Evolutionary conservation across 2,797 vertebrate species (phyloP).

Genomic region (Microhierax caerulescens): DNA sequence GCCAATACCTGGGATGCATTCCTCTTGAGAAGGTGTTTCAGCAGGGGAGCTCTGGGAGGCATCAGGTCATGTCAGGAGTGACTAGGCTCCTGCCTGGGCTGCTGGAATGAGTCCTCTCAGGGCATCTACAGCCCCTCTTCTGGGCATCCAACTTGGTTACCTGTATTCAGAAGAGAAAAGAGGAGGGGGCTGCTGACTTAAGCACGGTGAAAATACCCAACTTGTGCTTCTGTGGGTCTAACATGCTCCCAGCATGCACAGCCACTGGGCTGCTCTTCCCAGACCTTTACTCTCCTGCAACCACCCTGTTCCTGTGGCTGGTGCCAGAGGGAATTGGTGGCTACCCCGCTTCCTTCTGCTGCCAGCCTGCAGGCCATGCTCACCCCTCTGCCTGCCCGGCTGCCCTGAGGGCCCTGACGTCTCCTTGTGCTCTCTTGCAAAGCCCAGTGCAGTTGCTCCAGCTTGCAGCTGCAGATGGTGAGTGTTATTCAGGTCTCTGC

Average conservation of each 20-base stretch:
- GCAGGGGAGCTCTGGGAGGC: not conserved
- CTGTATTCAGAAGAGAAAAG: not conserved
- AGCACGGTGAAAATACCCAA: not conserved
- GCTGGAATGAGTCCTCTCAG: not conserved
- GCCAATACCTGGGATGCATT: not conserved
- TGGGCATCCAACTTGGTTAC: not conserved
- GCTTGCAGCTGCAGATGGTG: not conserved
- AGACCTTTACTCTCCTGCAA: not conserved
- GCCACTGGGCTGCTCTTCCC: not conserved
- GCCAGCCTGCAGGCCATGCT: not conserved
- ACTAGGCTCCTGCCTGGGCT: not conserved
- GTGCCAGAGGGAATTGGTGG: no score
- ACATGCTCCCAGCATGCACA: accelerated
- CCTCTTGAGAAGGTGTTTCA: not conserved
- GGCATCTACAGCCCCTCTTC: not conserved
- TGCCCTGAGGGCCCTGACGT: accelerated
- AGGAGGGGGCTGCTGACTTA: not conserved
- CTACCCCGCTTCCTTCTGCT: not conserved
- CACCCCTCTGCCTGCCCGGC: not conserved
- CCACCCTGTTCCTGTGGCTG: accelerated
- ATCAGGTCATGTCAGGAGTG: not conserved
- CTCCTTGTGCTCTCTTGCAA: not conserved
- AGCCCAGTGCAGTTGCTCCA: not conserved
- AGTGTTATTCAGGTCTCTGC: not conserved
- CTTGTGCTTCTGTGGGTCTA: not conserved